These are phyloP conservation scores for Lates calcarifer DNA, from an alignment of 2,113 vertebrate genomes.

Conservation along the genomic window DNA sequence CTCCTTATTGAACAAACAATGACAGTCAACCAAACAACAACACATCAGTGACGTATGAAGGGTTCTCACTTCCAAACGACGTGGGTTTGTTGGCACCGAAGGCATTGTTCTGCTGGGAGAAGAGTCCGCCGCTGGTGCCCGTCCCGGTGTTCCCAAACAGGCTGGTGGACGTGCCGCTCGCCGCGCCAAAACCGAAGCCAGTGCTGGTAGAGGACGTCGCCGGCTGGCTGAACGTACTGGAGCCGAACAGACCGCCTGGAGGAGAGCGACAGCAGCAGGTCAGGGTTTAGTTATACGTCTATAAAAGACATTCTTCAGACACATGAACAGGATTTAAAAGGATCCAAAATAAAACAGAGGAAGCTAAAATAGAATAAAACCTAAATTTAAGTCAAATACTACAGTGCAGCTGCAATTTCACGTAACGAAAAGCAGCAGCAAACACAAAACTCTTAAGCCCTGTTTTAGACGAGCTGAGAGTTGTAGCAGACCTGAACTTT, in stretches of 20 bases:
- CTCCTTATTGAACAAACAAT: too few relatives aligned
- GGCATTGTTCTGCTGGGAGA: slow-evolving; percentile 95
- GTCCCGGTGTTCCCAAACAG: slow-evolving; percentile 93
- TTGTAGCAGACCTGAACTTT: too few relatives aligned
- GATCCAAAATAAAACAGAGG: background rate
- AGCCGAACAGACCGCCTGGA: slow-evolving; percentile 93
- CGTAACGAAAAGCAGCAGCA: too few relatives aligned
- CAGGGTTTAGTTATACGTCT: background rate
- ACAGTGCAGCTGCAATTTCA: too few relatives aligned
- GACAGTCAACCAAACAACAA: background rate
- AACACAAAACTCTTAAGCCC: too few relatives aligned
- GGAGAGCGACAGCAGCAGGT: background rate
- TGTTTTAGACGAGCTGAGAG: too few relatives aligned
- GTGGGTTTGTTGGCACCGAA: slow-evolving; percentile 93
- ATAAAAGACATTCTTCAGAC: background rate
- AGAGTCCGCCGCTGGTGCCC: slow-evolving; percentile 87
- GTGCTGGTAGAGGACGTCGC: slow-evolving; percentile 93
- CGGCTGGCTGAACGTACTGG: slow-evolving; percentile 93
- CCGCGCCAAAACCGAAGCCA: slow-evolving; percentile 92
- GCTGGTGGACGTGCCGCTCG: slow-evolving; percentile 90
- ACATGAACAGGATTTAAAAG: background rate
- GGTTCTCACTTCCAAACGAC: slow-evolving; percentile 92
- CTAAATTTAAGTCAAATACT: background rate
- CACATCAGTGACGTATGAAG: background rate
- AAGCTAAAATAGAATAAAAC: too few relatives aligned